phyloP scores from a whole-genome alignment of 1,140 invertebrate genomes.

The Dendroctonus ponderosae region DNA sequence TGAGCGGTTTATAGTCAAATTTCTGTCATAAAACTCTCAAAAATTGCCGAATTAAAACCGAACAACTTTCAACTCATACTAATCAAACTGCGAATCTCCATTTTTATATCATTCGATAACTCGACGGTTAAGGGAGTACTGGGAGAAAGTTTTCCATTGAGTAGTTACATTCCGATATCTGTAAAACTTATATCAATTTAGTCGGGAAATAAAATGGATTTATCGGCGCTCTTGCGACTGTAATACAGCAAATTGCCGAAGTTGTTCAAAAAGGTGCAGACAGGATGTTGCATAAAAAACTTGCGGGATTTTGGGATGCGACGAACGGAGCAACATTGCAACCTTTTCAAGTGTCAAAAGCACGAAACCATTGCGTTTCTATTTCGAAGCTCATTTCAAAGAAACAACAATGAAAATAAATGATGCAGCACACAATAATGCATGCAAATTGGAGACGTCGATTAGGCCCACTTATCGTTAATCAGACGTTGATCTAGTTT shows the following conservation, averaged over 20 bases:
- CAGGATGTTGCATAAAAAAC: too few species aligned
- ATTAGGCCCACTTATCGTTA: conserved; percentile 18
- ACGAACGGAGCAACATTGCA: too few species aligned
- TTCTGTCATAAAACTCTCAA: conserved; percentile 20
- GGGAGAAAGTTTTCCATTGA: neutral
- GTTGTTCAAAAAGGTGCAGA: neutral
- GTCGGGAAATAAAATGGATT: too few species aligned
- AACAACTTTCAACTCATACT: conserved; percentile 22
- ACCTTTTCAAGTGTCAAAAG: too few species aligned
- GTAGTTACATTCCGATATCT: too few species aligned
- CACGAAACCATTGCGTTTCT: too few species aligned
- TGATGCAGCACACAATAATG: conserved; percentile 6
- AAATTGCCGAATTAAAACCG: conserved; percentile 25
- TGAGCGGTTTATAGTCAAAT: conserved; percentile 31
- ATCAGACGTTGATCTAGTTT: conserved; percentile 17
- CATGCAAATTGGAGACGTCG: conserved; percentile 16
- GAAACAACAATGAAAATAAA: neutral
- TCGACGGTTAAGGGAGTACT: conserved; percentile 3
- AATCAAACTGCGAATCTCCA: conserved; percentile 27
- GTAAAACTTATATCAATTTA: too few species aligned
- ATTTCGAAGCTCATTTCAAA: too few species aligned
- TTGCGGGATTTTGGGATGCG: too few species aligned
- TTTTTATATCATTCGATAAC: conserved; percentile 28
- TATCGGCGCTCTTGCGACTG: too few species aligned
- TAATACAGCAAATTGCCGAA: too few species aligned